Evolutionary conservation across 2,888 invertebrate species (phyloP).

Genomic region (Globia sparganii): DNA sequence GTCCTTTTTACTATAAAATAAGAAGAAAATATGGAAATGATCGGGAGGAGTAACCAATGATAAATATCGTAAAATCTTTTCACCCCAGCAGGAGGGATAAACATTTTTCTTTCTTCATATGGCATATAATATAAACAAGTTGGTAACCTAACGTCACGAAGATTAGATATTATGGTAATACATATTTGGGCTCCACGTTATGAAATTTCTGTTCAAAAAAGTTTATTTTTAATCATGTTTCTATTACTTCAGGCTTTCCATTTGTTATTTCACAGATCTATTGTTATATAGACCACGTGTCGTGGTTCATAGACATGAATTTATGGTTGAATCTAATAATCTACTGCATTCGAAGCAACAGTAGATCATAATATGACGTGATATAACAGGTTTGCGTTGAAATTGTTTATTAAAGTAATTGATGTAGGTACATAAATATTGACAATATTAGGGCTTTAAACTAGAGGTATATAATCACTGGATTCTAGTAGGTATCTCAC

Average conservation of each 20-base stretch:
- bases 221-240: neutral
- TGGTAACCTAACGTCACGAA: neutral
- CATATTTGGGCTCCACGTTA: neutral
- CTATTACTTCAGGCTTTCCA: neutral
- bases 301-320: neutral
- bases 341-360: neutral
- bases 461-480: too few species aligned
- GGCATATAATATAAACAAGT: neutral
- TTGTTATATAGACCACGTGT: neutral
- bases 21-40: neutral
- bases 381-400: neutral
- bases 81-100: too few species aligned
- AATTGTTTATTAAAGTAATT: too few species aligned
- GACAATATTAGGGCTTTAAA: too few species aligned
- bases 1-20: slow-evolving; percentile 8
- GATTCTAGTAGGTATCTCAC: too few species aligned
- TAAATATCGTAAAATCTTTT: neutral
- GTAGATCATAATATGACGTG: too few species aligned
- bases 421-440: too few species aligned
- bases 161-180: neutral
- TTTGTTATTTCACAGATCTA: neutral
- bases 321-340: neutral
- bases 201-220: neutral
- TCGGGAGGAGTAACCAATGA: neutral
- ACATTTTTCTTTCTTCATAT: neutral